Evolutionary conservation across 2,888 invertebrate species (phyloP).

Genomic region (Hydroisotoma schaefferi): DNA sequence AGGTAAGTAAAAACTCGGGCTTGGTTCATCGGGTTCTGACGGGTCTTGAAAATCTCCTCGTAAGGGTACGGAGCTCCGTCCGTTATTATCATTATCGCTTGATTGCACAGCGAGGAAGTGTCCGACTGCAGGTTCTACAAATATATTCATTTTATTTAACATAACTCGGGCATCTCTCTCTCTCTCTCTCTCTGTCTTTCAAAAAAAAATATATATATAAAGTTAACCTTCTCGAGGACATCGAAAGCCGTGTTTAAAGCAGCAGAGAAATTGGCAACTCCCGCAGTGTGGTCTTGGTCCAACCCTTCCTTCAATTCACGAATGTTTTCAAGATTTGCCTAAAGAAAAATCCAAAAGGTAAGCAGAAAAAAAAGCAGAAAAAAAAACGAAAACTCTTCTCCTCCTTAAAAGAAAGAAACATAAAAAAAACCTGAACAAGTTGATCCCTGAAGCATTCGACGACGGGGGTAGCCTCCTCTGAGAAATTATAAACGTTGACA

Average conservation of each 20-base stretch:
- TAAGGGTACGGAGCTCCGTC: constrained; percentile 95
- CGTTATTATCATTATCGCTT: constrained; percentile 98
- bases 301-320: constrained; percentile 71
- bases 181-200: no score
- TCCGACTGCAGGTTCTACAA: no score
- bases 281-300: constrained; percentile 64
- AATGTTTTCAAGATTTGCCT: constrained; percentile 83
- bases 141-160: no score
- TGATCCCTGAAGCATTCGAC: constrained; percentile 81
- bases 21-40: constrained; percentile 61
- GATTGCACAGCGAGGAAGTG: no score
- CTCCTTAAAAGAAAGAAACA: neutral
- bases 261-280: constrained; percentile 76
- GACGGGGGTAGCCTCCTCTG: constrained; percentile 66
- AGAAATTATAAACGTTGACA: constrained; percentile 84
- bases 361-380: neutral
- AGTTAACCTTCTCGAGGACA: constrained; percentile 69
- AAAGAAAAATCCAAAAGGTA: constrained; percentile 53
- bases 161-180: no score
- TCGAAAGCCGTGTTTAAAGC: constrained; percentile 82
- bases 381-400: neutral
- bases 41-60: constrained; percentile 77
- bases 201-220: no score
- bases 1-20: constrained; percentile 97
- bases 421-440: constrained; percentile 71